Evolutionary conservation across 1,140 invertebrate genomes (phyloP).

Genomic region (Paraescarpia echinospica): DNA sequence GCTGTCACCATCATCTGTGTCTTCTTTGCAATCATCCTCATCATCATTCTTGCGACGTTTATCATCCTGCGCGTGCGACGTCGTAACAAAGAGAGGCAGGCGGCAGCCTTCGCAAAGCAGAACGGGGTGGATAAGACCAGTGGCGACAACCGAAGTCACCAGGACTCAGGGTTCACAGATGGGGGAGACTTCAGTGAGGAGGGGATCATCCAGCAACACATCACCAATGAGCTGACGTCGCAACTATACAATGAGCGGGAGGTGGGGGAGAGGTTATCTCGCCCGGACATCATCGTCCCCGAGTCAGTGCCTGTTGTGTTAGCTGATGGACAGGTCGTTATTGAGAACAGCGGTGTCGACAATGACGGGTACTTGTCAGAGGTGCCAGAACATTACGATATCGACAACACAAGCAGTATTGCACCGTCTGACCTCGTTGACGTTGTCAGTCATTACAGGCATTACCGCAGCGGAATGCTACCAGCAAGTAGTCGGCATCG

Average conservation of each 20-base stretch:
- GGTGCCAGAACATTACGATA: conserved; percentile 91
- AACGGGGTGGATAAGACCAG: neutral
- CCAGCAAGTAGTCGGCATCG: neutral
- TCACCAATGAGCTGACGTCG: conserved; percentile 68
- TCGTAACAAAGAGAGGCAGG: conserved; percentile 76
- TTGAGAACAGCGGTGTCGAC: conserved; percentile 65
- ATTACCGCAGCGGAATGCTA: conserved; percentile 71
- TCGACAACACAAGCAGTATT: conserved; percentile 95
- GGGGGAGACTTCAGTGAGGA: conserved; percentile 42
- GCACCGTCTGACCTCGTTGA: conserved; percentile 92
- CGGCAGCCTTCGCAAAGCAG: conserved; percentile 41
- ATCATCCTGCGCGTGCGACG: conserved; percentile 79
- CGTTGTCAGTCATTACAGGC: conserved; percentile 95
- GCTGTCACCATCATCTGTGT: conserved; percentile 75
- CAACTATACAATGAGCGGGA: conserved; percentile 82
- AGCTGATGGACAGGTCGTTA: conserved; percentile 56
- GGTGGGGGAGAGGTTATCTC: conserved; percentile 63
- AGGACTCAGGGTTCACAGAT: conserved; percentile 54
- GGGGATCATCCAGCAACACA: conserved; percentile 50
- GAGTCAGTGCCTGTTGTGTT: conserved; percentile 61
- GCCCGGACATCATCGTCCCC: conserved; percentile 90
- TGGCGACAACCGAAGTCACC: neutral
- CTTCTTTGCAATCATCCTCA: conserved; percentile 77
- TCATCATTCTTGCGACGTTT: conserved; percentile 80
- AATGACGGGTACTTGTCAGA: conserved; percentile 68